Evolutionary conservation across 2,797 vertebrate species (phyloP).

Genomic region (Sciaenops ocellatus): DNA sequence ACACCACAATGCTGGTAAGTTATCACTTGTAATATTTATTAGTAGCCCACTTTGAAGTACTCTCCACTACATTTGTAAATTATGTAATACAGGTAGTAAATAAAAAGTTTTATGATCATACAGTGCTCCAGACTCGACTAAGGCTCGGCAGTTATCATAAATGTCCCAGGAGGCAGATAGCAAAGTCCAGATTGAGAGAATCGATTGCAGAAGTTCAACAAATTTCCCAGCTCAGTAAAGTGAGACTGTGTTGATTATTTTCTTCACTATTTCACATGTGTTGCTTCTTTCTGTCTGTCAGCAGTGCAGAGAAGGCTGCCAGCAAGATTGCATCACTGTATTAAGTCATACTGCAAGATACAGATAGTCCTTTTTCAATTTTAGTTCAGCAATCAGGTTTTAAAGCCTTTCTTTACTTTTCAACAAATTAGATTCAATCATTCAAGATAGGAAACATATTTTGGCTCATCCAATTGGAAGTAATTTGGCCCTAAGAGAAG

Average conservation of each 20-base stretch:
- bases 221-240: conserved; percentile 80
- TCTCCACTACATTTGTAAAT: not conserved
- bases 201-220: conserved; percentile 75
- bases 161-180: conserved; percentile 68
- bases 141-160: conserved; percentile 53
- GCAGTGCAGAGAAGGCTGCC: conserved; percentile 42
- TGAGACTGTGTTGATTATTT: conserved; percentile 76
- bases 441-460: not conserved
- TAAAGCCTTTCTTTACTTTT: not conserved
- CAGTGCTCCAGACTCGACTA: conserved; percentile 19
- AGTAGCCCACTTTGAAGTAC: not conserved
- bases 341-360: conserved; percentile 29
- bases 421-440: conserved; percentile 17
- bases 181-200: conserved; percentile 68
- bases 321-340: conserved; percentile 56
- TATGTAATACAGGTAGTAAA: conserved; percentile 14
- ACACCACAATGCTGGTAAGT: not conserved
- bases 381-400: not conserved
- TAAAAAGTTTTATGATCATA: conserved; percentile 16
- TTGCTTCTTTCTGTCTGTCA: conserved; percentile 51
- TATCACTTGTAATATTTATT: not conserved
- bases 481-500: not conserved
- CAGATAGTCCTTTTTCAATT: not conserved
- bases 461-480: not conserved
- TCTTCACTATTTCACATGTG: conserved; percentile 66